Base-by-base conservation (phyloP, 1,140 invertebrate species). In the Zaprionus taronus region DNA sequence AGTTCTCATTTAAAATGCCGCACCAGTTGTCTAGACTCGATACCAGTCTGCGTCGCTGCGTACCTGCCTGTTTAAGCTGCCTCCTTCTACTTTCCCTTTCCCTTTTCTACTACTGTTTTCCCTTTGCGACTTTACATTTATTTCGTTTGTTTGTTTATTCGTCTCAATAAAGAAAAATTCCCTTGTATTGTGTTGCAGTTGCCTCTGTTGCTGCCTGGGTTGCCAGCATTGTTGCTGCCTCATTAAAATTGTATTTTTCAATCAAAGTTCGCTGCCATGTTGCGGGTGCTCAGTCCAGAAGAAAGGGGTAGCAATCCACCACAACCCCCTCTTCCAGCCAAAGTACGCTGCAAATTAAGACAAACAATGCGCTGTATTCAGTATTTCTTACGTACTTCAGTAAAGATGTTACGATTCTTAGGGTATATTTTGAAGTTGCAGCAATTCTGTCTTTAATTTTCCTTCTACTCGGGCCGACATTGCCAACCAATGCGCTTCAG, bases 231-330 rank as follows among this genome's bases (percentile, higher is more conserved):
- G 38, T 58, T 74, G 81, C 72, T 77, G 84, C 74, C 75, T 87
- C 85, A 87, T 87, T 87, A 87, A 87, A 87, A 89, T 84, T 89
- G 72, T 89, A 89, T 89, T 84, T 90, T 89, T 90, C 84, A 89
- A 89, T 89, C 85, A 89, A 89, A 89, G 85, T 89, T 89, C 72
- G 78, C 81, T 41, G 11, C 12, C 5, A 28, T 26, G 15, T 20
- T 38, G 64, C 22, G 5, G 22, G 20, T 36, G 31, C 12, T 9
- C 49, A 26, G 7, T 11, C 20, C 36, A 1, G 12, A 4, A 22
- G n/a, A 57, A 75, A 58, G 53, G 67, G 72, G 58, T 75, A 34
- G 60, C 31, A n/a, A 14, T 2, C 44, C 26, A 1, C 20, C 2
- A 4, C 51, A 24, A 55, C 6, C 5, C 20, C 17, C 17, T 17